Evolutionary conservation across 2,113 vertebrate species (phyloP).

Genomic region (human (Homo sapiens)): GRCh38 chr11:117624001-117624500

Average conservation of each 20-base stretch:
- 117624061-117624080: neutral
- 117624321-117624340: neutral
- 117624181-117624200: slow-evolving; percentile 23
- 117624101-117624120: slow-evolving; percentile 24
- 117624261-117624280: neutral
- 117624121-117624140: slow-evolving; percentile 52
- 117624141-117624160: slow-evolving; percentile 48
- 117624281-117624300: neutral
- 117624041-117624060: neutral
- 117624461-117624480: neutral
- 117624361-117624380: neutral
- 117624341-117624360: neutral
- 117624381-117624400: neutral
- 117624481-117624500: neutral
- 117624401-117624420: neutral
- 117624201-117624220: neutral
- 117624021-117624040: neutral
- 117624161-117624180: slow-evolving; percentile 54
- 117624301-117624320: neutral
- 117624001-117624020: neutral
- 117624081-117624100: neutral
- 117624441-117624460: neutral
- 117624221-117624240: neutral
- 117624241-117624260: neutral
- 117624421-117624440: neutral